Conservation (phyloP, 2,888 invertebrate species). For the Tenthredo amoena region DNA sequence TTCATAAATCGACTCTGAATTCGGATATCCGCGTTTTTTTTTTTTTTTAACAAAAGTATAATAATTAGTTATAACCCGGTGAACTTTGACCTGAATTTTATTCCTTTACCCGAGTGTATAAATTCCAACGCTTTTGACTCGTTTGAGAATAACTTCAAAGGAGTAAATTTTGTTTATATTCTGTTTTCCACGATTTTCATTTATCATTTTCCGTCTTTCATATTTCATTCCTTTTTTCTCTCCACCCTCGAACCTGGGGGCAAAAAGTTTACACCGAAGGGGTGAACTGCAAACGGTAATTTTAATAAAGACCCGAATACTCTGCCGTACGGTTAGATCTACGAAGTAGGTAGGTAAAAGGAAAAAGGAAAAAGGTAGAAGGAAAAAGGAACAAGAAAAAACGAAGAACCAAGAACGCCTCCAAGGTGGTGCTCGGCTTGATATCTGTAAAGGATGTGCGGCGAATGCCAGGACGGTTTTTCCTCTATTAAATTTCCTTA, state of each 20-base stretch:
- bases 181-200: neutral
- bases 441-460: conserved; percentile 46
- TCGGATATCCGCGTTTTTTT: neutral
- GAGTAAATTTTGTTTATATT: neutral
- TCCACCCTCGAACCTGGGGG: neutral
- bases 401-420: neutral
- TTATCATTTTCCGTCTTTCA: neutral
- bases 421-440: conserved; percentile 4
- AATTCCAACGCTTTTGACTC: neutral
- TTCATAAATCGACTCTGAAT: conserved; percentile 1
- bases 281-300: conserved; percentile 11
- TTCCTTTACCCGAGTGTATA: neutral
- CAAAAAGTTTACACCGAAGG: conserved; percentile 3
- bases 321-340: neutral
- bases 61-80: neutral
- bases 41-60: no score
- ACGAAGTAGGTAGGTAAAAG: neutral
- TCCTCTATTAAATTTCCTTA: conserved; percentile 41
- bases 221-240: neutral
- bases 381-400: neutral
- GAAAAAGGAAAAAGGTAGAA: neutral
- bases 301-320: conserved; percentile 19
- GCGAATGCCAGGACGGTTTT: conserved; percentile 8
- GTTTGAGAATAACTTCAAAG: conserved; percentile 2
- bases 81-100: neutral